These are phyloP conservation scores for Pelvicachromis taeniatus DNA, from an alignment of 2,113 vertebrate genomes.

Conservation along the genomic window DNA sequence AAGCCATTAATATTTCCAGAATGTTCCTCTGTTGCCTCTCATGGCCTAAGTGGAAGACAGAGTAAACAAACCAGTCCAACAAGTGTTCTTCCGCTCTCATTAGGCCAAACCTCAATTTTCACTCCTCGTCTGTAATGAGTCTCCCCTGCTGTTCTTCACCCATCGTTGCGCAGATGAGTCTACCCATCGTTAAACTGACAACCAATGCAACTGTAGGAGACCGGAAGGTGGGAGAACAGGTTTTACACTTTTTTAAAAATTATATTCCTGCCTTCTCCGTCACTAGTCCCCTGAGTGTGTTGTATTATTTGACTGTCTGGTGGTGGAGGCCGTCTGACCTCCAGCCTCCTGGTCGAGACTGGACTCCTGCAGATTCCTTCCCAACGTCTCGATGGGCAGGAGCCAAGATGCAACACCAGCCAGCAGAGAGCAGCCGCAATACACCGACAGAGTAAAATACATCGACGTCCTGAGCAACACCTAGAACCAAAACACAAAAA, in stretches of 20 bases:
- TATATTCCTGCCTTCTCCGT: neutral
- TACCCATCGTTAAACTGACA: neutral
- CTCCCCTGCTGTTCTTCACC: neutral
- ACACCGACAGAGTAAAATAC: constrained; percentile 40
- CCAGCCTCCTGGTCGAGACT: neutral
- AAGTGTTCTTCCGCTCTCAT: neutral
- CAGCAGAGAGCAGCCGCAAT: constrained; percentile 46
- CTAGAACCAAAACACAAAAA: constrained; percentile 19
- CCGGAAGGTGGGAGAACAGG: neutral
- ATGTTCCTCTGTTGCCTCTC: neutral
- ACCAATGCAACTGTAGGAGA: neutral
- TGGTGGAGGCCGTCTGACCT: neutral
- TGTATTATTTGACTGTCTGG: neutral
- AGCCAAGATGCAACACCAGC: constrained; percentile 22
- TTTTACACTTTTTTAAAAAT: neutral
- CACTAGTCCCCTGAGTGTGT: no score
- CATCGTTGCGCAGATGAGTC: neutral
- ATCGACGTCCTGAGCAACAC: constrained; percentile 46
- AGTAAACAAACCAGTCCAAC: constrained; percentile 4
- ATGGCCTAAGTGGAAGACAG: neutral
- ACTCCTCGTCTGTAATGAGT: neutral
- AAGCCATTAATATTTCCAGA: neutral
- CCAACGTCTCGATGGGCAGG: constrained; percentile 57
- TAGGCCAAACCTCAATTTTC: constrained; percentile 1
- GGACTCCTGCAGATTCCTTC: constrained; percentile 36